Base-by-base conservation (phyloP, 2,113 vertebrate genomes). In the Motacilla alba region DNA sequence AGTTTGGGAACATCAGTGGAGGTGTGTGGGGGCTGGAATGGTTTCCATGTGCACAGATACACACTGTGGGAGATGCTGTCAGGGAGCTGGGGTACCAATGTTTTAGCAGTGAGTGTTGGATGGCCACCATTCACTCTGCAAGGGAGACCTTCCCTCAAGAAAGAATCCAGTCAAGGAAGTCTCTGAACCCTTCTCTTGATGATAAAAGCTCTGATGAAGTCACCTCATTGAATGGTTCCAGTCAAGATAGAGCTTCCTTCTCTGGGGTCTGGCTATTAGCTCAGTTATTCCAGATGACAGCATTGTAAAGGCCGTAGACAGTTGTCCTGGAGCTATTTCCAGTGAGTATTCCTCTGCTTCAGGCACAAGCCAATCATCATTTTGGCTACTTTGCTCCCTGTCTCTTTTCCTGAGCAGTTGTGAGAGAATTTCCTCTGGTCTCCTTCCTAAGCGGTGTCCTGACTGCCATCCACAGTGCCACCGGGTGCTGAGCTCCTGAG, bases 31-130 rank as follows among this genome's bases (percentile, higher is more conserved):
- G 64, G 60, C 64, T 41, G 27, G 73, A 60, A 41, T 44, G 31
- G 3, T 63, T 83, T 73, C 17, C 33, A 26, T 24, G 8, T 9
- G 23, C 21, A 60, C 33, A 37, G 22, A 18, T 14, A 15, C 2
- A 55, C 27, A 30, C 15, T 39, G 5, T 8, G 18, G 30, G 55
- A 56, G 52, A 67, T 46, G 63, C 12, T 37, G n/a, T 20, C 9
- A n/a, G 14, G 24, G 21, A 59, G 10, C 23, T 75, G 14, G 9
- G 11, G 1, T 18, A 41, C 28, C 33, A 8, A 0, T 11, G 8
- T 28, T 8, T 39, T 13, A 66, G 22, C 15, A 62, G 15, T 27
- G 64, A 58, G n/a, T 28, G 15, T 31, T n/a, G 30, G 21, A 37
- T 79, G 15, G 33, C 33, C 43, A 46, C 35, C 22, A 41, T 19